These are phyloP conservation scores for Galerucella pusilla DNA, from an alignment of 2,888 invertebrate genomes.

Conservation along the genomic window DNA sequence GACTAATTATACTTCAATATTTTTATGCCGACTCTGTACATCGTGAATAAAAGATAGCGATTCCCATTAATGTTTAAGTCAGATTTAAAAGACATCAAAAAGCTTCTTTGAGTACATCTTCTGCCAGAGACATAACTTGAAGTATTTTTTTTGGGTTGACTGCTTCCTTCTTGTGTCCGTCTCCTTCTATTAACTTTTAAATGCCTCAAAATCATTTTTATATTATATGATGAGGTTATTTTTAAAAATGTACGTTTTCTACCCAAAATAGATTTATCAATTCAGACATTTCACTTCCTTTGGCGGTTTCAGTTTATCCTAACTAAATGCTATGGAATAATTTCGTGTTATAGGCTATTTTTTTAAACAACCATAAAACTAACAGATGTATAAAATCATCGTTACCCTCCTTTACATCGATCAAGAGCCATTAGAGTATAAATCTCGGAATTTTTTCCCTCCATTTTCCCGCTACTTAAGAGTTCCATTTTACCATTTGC, in stretches of 20 bases:
- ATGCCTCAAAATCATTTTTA: background rate
- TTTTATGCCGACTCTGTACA: background rate
- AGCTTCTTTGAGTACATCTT: constrained; percentile 35
- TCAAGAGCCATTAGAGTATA: background rate
- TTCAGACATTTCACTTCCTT: background rate
- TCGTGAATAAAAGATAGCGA: constrained; percentile 36
- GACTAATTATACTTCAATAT: no score
- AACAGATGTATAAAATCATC: constrained; percentile 1
- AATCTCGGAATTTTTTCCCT: background rate
- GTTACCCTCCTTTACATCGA: background rate
- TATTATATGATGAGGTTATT: no score
- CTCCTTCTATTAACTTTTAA: background rate
- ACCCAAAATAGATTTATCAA: no score
- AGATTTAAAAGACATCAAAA: constrained; percentile 44
- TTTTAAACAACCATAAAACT: background rate
- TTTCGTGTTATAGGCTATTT: background rate
- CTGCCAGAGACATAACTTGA: constrained; percentile 21
- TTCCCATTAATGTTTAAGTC: constrained; percentile 47
- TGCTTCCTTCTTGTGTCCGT: constrained; percentile 1
- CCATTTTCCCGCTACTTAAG: background rate
- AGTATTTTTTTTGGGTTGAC: constrained; percentile 20
- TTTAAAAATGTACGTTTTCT: no score
- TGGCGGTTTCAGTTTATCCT: background rate
- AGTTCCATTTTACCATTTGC: constrained; percentile 3
- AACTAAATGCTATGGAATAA: background rate